phyloP scores from a whole-genome alignment of 2,888 invertebrate genomes.

The Megamerina dolium region DNA sequence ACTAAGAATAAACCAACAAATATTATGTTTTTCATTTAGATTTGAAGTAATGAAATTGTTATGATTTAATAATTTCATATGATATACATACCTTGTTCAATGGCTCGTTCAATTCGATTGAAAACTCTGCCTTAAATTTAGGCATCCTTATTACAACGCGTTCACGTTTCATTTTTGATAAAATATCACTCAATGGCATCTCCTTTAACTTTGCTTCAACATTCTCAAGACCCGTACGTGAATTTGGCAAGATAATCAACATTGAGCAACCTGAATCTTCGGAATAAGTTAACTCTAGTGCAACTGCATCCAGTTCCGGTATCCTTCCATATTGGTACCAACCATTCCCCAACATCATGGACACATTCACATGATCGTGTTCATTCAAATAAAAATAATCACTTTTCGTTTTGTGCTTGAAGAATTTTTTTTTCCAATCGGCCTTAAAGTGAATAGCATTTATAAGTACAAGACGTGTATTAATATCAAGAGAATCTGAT shows the following conservation, averaged over 20 bases:
- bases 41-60: too few species aligned
- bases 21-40: too few species aligned
- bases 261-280: conserved; percentile 63
- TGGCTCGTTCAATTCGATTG: conserved; percentile 56
- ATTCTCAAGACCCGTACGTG: conserved; percentile 58
- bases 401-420: conserved; percentile 53
- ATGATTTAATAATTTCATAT: too few species aligned
- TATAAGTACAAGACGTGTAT: conserved; percentile 65
- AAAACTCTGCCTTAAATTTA: conserved; percentile 76
- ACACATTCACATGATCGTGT: conserved; percentile 51
- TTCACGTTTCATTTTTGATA: conserved; percentile 49
- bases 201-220: conserved; percentile 59
- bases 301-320: conserved; percentile 30
- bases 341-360: conserved; percentile 61
- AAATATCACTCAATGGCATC: conserved; percentile 55
- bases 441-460: conserved; percentile 86
- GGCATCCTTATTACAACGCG: conserved; percentile 58
- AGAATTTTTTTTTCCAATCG: conserved; percentile 65
- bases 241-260: conserved; percentile 69
- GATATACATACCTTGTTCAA: conserved; percentile 53
- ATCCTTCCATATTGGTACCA: conserved; percentile 30
- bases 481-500: conserved; percentile 50
- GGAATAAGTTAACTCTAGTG: conserved; percentile 67
- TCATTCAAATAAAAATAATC: conserved; percentile 61
- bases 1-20: conserved; percentile 41